Percentiles rank a stretch among this genome's conserved stretches.
phyloP scores from a whole-genome alignment of 30 jellyfish, hydroid and myxozoan genomes.

The Pseudorhiza aurosa region DNA sequence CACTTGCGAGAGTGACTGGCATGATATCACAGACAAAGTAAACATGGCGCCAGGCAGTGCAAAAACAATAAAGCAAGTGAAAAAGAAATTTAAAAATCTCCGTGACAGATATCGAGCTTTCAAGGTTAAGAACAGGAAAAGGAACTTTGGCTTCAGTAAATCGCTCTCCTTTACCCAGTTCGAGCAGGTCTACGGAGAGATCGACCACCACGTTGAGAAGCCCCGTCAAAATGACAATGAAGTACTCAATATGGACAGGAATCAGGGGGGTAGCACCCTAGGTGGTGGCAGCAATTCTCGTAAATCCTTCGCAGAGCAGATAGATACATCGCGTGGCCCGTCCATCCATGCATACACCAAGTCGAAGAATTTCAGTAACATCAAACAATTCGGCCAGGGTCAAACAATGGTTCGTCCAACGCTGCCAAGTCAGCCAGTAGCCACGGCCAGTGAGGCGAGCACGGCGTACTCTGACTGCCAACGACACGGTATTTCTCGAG shows the following conservation, averaged over 20 bases:
- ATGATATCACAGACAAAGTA: constrained; percentile 56
- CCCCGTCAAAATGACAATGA: not conserved
- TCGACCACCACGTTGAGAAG: constrained; percentile 7
- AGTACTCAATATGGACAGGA: not conserved
- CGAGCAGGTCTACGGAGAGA: constrained; percentile 62
- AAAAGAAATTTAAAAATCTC: constrained; percentile 60
- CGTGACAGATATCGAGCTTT: constrained; percentile 66
- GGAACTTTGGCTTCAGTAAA: constrained; percentile 26
- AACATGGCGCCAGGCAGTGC: constrained; percentile 77
- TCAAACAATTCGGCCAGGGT: not conserved
- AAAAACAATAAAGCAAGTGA: constrained; percentile 70
- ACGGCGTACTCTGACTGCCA: not conserved
- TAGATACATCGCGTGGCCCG: too few relatives aligned
- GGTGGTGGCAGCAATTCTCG: not conserved
- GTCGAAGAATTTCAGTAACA: not conserved
- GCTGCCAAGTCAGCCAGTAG: not conserved
- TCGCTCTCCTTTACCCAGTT: constrained; percentile 32
- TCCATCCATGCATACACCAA: not conserved
- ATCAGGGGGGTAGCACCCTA: constrained; percentile 22
- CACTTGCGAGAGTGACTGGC: constrained; percentile 67
- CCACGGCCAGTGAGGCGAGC: not conserved
- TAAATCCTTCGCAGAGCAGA: not conserved
- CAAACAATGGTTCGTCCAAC: not conserved
- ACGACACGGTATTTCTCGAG: not conserved
- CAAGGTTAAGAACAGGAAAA: constrained; percentile 39